Percentiles rank a stretch among this genome's conserved stretches.
Evolutionary conservation across 2,113 vertebrate genomes (phyloP).

Genomic region (Callipepla californica): DNA sequence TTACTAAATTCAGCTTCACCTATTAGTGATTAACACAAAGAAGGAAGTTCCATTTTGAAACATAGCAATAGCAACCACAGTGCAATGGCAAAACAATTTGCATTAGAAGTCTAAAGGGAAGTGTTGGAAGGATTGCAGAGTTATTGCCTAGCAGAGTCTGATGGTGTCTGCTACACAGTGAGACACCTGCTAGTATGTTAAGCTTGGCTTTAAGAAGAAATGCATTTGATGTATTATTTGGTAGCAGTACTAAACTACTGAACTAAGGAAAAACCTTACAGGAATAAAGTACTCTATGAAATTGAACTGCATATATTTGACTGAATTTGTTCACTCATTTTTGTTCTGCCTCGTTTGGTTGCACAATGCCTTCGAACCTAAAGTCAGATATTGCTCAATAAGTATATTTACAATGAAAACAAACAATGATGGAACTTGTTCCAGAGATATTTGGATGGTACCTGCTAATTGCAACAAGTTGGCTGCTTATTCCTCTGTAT

Average conservation of each 20-base stretch:
- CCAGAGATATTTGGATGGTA: neutral
- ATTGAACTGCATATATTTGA: slow-evolving; percentile 33
- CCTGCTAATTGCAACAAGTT: slow-evolving; percentile 31
- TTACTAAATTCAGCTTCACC: neutral
- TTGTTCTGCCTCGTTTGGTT: neutral
- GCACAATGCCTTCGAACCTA: neutral
- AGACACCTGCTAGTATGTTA: slow-evolving; percentile 16
- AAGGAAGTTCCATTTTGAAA: neutral
- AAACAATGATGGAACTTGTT: neutral
- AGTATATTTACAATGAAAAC: neutral
- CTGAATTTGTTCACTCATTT: slow-evolving; percentile 2
- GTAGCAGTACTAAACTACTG: neutral
- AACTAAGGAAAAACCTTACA: slow-evolving; percentile 18
- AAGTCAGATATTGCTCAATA: slow-evolving; percentile 9
- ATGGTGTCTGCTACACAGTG: neutral
- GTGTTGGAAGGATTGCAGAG: neutral
- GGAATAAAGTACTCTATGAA: slow-evolving; percentile 23
- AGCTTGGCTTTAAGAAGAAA: slow-evolving; percentile 28
- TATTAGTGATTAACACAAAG: neutral
- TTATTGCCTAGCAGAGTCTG: neutral
- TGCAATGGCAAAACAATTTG: neutral
- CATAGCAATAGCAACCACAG: neutral
- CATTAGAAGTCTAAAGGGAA: neutral
- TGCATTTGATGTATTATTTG: slow-evolving; percentile 33
- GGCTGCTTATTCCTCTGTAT: neutral